These are phyloP conservation scores for Sebastes paucispinis DNA, from an alignment of 2,797 vertebrate species.

Conservation along the genomic window DNA sequence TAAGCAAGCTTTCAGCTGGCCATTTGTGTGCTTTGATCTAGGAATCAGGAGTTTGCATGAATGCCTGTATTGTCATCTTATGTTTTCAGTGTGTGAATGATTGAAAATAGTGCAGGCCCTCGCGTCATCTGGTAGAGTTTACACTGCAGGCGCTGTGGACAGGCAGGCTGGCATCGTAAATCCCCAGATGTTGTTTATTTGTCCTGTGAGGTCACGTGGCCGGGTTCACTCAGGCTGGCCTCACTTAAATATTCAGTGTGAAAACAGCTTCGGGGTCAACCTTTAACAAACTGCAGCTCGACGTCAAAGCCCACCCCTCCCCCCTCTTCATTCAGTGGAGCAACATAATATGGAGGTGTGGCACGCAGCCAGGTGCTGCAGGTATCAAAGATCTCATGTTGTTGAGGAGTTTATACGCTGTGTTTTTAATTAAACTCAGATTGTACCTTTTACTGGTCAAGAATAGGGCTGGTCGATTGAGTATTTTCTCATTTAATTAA, in stretches of 20 bases:
- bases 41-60: constrained; percentile 95
- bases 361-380: constrained; percentile 43
- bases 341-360: constrained; percentile 81
- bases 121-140: constrained; percentile 95
- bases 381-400: constrained; percentile 7
- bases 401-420: not conserved
- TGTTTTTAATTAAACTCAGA: not conserved
- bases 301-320: not conserved
- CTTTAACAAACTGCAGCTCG: constrained; percentile 16
- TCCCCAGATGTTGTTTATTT: constrained; percentile 95
- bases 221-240: constrained; percentile 79
- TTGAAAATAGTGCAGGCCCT: constrained; percentile 93
- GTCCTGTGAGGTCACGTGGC: constrained; percentile 85
- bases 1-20: constrained; percentile 98
- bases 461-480: not conserved
- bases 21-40: constrained; percentile 99
- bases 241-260: constrained; percentile 82
- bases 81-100: constrained; percentile 98
- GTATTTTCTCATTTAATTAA: too few species aligned
- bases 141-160: constrained; percentile 90
- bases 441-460: not conserved
- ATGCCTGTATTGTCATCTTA: constrained; percentile 99
- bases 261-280: constrained; percentile 63
- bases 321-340: constrained; percentile 22
- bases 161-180: constrained; percentile 88